Evolutionary conservation across 2,888 invertebrate species (phyloP).

Genomic region (Lottia gigantea): DNA sequence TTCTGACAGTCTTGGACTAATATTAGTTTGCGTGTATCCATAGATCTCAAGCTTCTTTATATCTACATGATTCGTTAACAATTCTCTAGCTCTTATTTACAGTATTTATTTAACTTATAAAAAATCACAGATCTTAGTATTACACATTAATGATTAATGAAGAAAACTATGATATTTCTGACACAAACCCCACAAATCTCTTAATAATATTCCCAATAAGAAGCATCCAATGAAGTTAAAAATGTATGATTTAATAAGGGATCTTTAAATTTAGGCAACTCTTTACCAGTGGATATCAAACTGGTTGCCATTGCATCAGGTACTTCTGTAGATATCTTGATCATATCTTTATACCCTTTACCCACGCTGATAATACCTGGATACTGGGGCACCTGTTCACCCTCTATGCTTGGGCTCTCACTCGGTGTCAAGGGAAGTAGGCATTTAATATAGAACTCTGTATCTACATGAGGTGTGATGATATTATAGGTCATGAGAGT

Average conservation of each 20-base stretch:
- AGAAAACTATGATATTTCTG: too few relatives aligned
- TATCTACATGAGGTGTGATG: constrained; percentile 74
- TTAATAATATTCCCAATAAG: constrained; percentile 55
- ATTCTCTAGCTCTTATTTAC: too few relatives aligned
- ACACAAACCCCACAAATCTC: background rate
- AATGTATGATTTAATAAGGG: constrained; percentile 41
- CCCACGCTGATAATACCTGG: constrained; percentile 51
- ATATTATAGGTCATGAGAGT: constrained; percentile 88
- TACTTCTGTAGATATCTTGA: constrained; percentile 31
- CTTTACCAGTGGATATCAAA: constrained; percentile 18
- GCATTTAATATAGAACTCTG: constrained; percentile 53
- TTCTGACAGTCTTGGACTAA: too few relatives aligned
- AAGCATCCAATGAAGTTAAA: constrained; percentile 51
- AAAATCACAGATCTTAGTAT: too few relatives aligned
- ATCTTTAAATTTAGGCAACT: constrained; percentile 14
- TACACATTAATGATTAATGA: too few relatives aligned
- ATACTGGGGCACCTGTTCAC: constrained; percentile 11
- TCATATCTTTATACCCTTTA: constrained; percentile 48
- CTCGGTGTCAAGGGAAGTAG: constrained; percentile 43
- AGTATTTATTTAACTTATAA: too few relatives aligned
- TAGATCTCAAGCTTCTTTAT: too few relatives aligned
- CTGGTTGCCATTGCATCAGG: constrained; percentile 22
- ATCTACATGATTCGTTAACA: too few relatives aligned
- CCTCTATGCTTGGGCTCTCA: constrained; percentile 18
- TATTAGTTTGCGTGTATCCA: too few relatives aligned